Percentiles rank a stretch among this genome's conserved stretches.
Evolutionary conservation across 2,888 invertebrate species (phyloP).

Genomic region (Ormyrus pomaceus): DNA sequence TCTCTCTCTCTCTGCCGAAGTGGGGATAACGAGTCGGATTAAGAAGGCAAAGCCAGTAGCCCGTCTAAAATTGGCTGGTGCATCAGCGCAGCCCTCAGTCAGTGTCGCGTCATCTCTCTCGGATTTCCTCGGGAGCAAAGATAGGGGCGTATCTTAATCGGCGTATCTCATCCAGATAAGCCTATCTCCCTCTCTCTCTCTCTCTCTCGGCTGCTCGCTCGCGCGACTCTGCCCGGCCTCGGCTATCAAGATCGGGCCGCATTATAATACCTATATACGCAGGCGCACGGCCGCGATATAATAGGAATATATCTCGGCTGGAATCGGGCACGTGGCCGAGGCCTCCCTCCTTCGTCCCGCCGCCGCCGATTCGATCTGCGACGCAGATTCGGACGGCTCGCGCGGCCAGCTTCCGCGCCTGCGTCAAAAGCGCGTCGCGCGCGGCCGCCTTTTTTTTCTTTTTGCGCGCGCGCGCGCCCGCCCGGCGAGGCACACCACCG

Average conservation of each 20-base stretch:
- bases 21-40: slow-evolving; percentile 37
- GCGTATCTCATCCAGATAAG: slow-evolving; percentile 74
- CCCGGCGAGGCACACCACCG: not conserved
- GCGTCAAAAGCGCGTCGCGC: not conserved
- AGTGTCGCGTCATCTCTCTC: slow-evolving; percentile 61
- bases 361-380: slow-evolving; percentile 63
- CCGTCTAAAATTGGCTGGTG: slow-evolving; percentile 4
- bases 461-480: not conserved
- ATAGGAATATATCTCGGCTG: slow-evolving; percentile 60
- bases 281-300: slow-evolving; percentile 47
- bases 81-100: not conserved
- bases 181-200: slow-evolving; percentile 7
- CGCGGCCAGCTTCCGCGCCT: slow-evolving; percentile 54
- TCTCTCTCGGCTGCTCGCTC: too few species aligned
- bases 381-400: slow-evolving; percentile 66
- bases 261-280: slow-evolving; percentile 25
- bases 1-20: not conserved
- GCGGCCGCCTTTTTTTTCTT: not conserved
- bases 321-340: slow-evolving; percentile 63
- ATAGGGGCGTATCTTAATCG: slow-evolving; percentile 72
- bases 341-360: slow-evolving; percentile 7
- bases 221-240: slow-evolving; percentile 26
- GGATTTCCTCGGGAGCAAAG: slow-evolving; percentile 64
- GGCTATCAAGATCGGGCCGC: slow-evolving; percentile 70
- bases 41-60: slow-evolving; percentile 11